Evolutionary conservation across 2,888 invertebrate species (phyloP).

Genomic region (Zeuzera pyrina): DNA sequence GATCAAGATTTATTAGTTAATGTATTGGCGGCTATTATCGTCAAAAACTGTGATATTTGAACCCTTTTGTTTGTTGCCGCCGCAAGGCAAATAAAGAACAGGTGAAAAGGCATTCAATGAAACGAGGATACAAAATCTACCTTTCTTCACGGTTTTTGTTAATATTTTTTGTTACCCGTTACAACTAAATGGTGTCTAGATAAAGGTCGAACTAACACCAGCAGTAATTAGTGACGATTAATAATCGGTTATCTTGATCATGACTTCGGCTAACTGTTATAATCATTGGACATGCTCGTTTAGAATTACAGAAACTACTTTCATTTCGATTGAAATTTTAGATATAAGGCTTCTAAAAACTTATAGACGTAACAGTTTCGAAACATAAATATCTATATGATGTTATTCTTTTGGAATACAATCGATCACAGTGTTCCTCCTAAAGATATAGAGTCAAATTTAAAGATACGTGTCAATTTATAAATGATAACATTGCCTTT

Average conservation of each 20-base stretch:
- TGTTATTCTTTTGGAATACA: too few relatives aligned
- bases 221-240: constrained; percentile 72
- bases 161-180: constrained; percentile 42
- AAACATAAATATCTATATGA: too few relatives aligned
- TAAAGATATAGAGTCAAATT: too few relatives aligned
- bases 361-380: too few relatives aligned
- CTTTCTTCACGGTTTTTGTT: constrained; percentile 68
- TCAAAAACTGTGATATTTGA: constrained; percentile 67
- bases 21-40: constrained; percentile 53
- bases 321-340: background rate
- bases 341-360: too few relatives aligned
- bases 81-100: constrained; percentile 65
- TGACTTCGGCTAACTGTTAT: constrained; percentile 44
- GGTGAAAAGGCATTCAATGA: constrained; percentile 51
- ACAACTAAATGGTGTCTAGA: constrained; percentile 66
- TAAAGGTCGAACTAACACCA: constrained; percentile 70
- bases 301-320: background rate
- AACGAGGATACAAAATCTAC: constrained; percentile 41
- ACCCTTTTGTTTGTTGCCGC: constrained; percentile 63
- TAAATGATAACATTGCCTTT: constrained; percentile 37
- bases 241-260: constrained; percentile 71
- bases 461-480: constrained; percentile 45
- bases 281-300: constrained; percentile 35
- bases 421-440: too few relatives aligned
- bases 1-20: constrained; percentile 62